Conservation (phyloP, 2,797 vertebrate species). For the Sebastolobus altivelis region DNA sequence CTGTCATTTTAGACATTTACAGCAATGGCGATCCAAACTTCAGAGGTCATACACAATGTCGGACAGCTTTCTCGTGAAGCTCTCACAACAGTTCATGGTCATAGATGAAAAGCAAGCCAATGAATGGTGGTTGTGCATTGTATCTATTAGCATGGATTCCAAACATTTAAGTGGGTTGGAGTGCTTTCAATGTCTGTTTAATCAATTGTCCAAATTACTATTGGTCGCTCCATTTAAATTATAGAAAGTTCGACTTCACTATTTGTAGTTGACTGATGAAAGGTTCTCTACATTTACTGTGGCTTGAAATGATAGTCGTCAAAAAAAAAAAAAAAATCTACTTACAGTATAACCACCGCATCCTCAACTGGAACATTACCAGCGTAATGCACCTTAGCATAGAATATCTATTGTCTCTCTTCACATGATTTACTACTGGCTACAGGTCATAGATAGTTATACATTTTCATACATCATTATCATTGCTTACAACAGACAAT, state of each 20-base stretch:
- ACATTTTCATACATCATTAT: no score
- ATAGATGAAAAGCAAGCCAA: background rate
- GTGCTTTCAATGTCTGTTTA: background rate
- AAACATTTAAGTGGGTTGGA: background rate
- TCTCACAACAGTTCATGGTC: constrained; percentile 5
- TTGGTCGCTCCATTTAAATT: background rate
- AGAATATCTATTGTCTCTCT: no score
- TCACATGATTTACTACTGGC: no score
- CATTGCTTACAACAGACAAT: no score
- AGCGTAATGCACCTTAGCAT: constrained; percentile 1
- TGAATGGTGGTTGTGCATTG: background rate
- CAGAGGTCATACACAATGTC: background rate
- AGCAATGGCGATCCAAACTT: background rate
- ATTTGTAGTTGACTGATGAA: background rate
- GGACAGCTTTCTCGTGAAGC: background rate
- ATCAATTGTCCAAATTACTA: background rate
- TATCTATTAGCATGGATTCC: no score
- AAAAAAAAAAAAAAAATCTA: background rate
- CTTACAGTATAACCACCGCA: background rate
- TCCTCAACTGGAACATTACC: constrained; percentile 10
- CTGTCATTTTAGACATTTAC: background rate
- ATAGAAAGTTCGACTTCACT: background rate
- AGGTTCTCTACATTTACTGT: background rate
- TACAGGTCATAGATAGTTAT: no score
- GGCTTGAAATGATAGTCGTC: background rate